Conservation (phyloP, 1,140 invertebrate species). For the Saxidomus purpurata region DNA sequence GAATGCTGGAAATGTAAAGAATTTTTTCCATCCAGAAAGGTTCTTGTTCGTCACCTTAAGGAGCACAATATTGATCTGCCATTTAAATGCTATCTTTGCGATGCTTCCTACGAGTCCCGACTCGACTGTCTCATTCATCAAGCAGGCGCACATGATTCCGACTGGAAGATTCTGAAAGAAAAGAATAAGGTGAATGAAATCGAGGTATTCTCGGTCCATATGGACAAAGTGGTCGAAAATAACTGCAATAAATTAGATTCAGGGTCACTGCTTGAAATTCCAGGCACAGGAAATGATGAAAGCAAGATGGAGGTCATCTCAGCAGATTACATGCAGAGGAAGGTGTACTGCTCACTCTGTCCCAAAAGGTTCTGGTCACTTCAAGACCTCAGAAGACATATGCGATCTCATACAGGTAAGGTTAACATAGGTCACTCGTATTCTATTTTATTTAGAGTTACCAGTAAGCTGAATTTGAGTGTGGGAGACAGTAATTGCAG, state of each 20-base stretch:
- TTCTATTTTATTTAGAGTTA: too few relatives aligned
- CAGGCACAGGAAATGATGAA: conserved; percentile 87
- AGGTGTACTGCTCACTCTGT: conserved; percentile 92
- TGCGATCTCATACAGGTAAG: conserved; percentile 89
- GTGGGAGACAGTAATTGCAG: too few relatives aligned
- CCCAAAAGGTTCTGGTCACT: conserved; percentile 97
- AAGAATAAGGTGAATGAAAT: conserved; percentile 82
- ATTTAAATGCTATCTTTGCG: conserved; percentile 97
- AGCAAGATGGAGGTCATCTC: conserved; percentile 86
- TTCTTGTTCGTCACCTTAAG: conserved; percentile 82
- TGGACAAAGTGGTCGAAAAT: conserved; percentile 82
- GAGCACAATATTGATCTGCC: conserved; percentile 89
- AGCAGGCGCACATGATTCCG: conserved; percentile 89
- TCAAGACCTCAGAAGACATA: conserved; percentile 96
- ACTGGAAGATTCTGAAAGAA: conserved; percentile 84
- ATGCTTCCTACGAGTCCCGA: conserved; percentile 93
- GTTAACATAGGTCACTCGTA: conserved; percentile 17
- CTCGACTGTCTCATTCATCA: conserved; percentile 94
- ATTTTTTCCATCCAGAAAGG: conserved; percentile 79
- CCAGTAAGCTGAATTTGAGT: too few relatives aligned
- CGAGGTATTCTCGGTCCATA: conserved; percentile 75
- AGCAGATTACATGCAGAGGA: conserved; percentile 95
- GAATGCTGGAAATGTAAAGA: conserved; percentile 83
- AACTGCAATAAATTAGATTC: conserved; percentile 77
- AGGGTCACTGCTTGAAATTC: conserved; percentile 73